Evolutionary conservation across 1,140 invertebrate genomes (phyloP).

Genomic region (Chrysomallon squamiferum): DNA sequence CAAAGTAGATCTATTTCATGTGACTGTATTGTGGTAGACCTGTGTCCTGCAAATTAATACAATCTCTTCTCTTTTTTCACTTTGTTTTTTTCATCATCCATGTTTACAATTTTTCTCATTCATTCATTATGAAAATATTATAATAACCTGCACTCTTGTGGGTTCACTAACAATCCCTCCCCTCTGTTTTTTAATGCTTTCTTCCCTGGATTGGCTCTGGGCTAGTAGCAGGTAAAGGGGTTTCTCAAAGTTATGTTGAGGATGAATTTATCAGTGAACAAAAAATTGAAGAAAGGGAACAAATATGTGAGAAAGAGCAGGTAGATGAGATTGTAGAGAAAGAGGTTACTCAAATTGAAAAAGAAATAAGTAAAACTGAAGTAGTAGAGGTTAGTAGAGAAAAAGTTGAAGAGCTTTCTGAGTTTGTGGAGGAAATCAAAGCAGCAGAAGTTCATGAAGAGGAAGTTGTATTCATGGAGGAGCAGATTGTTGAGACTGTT

Average conservation of each 20-base stretch:
- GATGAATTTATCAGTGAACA: constrained; percentile 3
- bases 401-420: background rate
- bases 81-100: background rate
- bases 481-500: background rate
- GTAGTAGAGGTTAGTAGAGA: background rate
- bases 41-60: constrained; percentile 4
- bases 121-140: too few relatives aligned
- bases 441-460: background rate
- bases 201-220: constrained; percentile 30
- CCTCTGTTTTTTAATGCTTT: constrained; percentile 36
- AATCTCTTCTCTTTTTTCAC: constrained; percentile 1
- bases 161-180: constrained; percentile 28
- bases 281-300: background rate
- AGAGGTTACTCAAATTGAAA: too few relatives aligned
- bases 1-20: too few relatives aligned
- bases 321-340: too few relatives aligned
- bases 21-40: background rate
- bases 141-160: background rate
- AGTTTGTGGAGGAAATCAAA: background rate
- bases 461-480: background rate
- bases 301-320: too few relatives aligned
- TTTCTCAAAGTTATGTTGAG: constrained; percentile 8
- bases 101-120: background rate
- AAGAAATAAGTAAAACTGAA: background rate
- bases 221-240: constrained; percentile 23